Percentiles rank a stretch among this genome's conserved stretches.
These are phyloP conservation scores for Mesoclemmys tuberculata DNA, from an alignment of 2,113 vertebrate species.

Conservation along the genomic window DNA sequence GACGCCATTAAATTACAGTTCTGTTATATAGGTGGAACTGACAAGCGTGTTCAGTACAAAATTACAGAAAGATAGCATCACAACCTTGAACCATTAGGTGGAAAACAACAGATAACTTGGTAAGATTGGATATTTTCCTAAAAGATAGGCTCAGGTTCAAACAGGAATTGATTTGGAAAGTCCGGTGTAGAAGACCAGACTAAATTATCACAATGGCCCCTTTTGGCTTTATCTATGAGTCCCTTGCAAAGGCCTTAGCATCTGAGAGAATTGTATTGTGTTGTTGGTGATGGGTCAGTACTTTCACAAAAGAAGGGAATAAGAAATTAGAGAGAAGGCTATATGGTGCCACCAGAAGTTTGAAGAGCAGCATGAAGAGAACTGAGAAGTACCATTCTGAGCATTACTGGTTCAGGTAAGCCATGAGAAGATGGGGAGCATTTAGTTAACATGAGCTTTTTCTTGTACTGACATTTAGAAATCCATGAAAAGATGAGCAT, in stretches of 20 bases:
- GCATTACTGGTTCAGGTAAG: neutral
- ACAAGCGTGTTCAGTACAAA: neutral
- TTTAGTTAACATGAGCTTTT: neutral
- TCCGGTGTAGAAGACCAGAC: neutral
- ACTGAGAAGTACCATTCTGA: neutral
- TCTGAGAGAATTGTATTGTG: neutral
- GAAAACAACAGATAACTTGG: neutral
- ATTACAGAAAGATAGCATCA: neutral
- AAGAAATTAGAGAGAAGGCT: neutral
- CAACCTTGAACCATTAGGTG: neutral
- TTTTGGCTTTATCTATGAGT: neutral
- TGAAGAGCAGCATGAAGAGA: neutral
- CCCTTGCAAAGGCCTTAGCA: neutral
- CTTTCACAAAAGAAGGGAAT: neutral
- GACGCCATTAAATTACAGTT: neutral
- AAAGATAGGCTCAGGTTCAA: neutral
- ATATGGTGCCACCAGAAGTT: neutral
- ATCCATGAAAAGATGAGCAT: neutral
- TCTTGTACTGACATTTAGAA: neutral
- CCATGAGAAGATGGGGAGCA: accelerated
- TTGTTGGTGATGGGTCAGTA: neutral
- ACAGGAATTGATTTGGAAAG: neutral
- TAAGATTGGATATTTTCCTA: neutral
- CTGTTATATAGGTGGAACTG: neutral
- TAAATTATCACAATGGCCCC: neutral